Percentiles rank a stretch among this genome's conserved stretches.
phyloP scores from a whole-genome alignment of 1,140 invertebrate genomes.

The Pentalonia nigronervosa region DNA sequence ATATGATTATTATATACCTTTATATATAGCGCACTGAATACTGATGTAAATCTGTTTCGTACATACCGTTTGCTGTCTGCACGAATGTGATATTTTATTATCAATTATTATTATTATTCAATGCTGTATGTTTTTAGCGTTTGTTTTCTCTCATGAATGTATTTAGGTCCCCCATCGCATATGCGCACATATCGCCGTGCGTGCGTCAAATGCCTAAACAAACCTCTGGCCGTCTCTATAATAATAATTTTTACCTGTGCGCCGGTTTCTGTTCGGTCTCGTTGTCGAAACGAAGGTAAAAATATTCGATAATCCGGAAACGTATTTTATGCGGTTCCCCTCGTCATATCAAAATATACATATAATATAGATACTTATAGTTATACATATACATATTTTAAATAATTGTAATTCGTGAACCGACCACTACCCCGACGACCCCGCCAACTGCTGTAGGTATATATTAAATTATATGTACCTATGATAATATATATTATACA shows the following conservation, averaged over 20 bases:
- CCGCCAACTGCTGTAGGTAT: background rate
- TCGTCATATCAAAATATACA: background rate
- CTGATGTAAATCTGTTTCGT: background rate
- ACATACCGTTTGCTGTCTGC: background rate
- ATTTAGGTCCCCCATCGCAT: background rate
- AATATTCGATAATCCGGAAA: background rate
- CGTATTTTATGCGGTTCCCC: background rate
- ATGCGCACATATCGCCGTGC: background rate
- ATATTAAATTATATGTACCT: too few species aligned
- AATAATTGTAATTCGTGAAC: constrained; percentile 4
- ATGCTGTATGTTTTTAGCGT: background rate
- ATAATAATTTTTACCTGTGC: background rate
- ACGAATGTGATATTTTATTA: background rate
- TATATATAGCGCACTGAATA: background rate
- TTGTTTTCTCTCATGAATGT: background rate
- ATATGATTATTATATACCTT: background rate
- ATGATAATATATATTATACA: too few species aligned
- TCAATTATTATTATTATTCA: background rate
- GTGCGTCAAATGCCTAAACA: background rate
- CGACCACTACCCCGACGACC: background rate
- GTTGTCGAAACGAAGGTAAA: background rate
- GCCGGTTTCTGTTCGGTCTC: background rate
- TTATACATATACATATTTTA: background rate
- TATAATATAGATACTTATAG: background rate
- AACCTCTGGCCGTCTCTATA: background rate